Evolutionary conservation across 2,888 invertebrate genomes (phyloP).

Genomic region (Atherix ibis): DNA sequence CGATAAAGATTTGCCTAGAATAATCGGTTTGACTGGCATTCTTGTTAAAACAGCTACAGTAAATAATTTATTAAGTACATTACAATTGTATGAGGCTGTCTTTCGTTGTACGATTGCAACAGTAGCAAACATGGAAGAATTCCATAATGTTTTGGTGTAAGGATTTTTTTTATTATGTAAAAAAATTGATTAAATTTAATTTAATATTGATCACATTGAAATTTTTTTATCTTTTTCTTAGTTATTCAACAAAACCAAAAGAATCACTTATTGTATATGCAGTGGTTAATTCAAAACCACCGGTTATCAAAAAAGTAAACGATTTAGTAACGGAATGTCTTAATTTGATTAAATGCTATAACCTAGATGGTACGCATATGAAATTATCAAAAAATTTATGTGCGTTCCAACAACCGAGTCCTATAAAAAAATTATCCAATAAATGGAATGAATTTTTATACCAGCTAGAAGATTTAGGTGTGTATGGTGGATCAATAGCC

Average conservation of each 20-base stretch:
- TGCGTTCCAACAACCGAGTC: constrained; percentile 21
- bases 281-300: background rate
- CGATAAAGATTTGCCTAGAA: constrained; percentile 40
- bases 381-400: constrained; percentile 18
- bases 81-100: constrained; percentile 51
- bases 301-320: constrained; percentile 1
- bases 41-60: constrained; percentile 59
- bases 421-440: constrained; percentile 33
- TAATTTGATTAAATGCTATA: constrained; percentile 11
- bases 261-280: constrained; percentile 27
- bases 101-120: constrained; percentile 58
- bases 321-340: constrained; percentile 8
- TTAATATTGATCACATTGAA: background rate
- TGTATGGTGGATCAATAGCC: constrained; percentile 43
- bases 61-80: constrained; percentile 36
- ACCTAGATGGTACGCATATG: constrained; percentile 16
- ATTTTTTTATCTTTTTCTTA: constrained; percentile 17
- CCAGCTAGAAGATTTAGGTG: constrained; percentile 37
- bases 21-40: constrained; percentile 79
- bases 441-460: constrained; percentile 35
- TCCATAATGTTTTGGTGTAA: constrained; percentile 31
- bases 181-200: background rate
- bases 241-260: constrained; percentile 40
- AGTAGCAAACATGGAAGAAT: constrained; percentile 37
- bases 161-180: constrained; percentile 8